These are phyloP conservation scores for Drosophila triauraria DNA, from an alignment of 1,140 invertebrate species.

Conservation along the genomic window DNA sequence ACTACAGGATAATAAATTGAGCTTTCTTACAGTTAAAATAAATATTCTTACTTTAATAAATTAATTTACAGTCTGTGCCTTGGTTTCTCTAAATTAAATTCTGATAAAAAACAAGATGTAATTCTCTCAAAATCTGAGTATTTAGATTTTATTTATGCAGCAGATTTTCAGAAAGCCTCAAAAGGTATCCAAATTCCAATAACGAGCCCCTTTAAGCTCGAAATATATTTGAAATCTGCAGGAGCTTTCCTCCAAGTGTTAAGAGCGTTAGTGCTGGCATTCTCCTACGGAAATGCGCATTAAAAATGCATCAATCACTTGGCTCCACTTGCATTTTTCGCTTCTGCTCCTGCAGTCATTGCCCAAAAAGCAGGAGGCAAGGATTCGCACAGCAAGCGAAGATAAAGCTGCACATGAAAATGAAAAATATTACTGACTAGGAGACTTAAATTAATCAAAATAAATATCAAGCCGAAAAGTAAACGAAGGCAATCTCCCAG, in stretches of 20 bases:
- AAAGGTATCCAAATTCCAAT: background rate
- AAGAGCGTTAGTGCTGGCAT: constrained; percentile 10
- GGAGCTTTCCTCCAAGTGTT: constrained; percentile 2
- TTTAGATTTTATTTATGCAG: too few relatives aligned
- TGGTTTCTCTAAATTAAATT: too few relatives aligned
- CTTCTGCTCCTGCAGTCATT: constrained; percentile 21
- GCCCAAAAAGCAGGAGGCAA: constrained; percentile 18
- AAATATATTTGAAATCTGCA: background rate
- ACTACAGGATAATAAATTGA: too few relatives aligned
- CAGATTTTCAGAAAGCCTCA: too few relatives aligned
- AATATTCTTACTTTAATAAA: too few relatives aligned
- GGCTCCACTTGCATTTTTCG: constrained; percentile 25
- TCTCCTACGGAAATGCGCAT: constrained; percentile 64
- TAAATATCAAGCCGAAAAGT: constrained; percentile 49
- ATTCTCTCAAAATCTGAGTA: too few relatives aligned
- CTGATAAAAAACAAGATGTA: too few relatives aligned
- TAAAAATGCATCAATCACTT: constrained; percentile 84
- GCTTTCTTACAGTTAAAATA: too few relatives aligned
- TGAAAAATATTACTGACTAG: constrained; percentile 62
- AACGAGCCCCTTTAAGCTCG: background rate
- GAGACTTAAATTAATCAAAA: constrained; percentile 72
- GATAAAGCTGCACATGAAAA: constrained; percentile 65
- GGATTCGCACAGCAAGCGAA: constrained; percentile 7
- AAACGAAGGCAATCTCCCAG: constrained; percentile 27
- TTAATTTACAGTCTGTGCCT: too few relatives aligned